phyloP scores from a whole-genome alignment of 2,888 invertebrate species.

The Noctua comes region DNA sequence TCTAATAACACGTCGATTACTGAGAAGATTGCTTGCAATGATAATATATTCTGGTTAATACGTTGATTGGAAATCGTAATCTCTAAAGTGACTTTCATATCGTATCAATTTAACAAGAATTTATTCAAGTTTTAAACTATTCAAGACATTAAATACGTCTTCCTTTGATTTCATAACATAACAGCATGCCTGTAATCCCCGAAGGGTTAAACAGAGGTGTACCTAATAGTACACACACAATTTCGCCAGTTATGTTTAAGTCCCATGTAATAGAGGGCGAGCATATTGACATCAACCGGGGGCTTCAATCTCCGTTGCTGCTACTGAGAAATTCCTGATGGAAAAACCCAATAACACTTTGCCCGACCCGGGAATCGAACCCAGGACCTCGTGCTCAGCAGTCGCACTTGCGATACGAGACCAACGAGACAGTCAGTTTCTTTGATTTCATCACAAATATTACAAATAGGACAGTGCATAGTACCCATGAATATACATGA shows the following conservation, averaged over 20 bases:
- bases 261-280: too few species aligned
- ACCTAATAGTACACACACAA: too few species aligned
- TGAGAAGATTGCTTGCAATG: conserved; percentile 14
- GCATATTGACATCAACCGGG: too few species aligned
- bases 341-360: background rate
- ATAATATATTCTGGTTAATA: conserved; percentile 25
- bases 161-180: background rate
- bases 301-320: too few species aligned
- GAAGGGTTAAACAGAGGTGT: background rate
- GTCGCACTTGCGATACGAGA: background rate
- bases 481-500: too few species aligned
- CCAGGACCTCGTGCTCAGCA: background rate
- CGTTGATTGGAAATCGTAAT: conserved; percentile 10
- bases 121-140: conserved; percentile 5
- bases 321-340: background rate
- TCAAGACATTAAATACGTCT: background rate
- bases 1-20: conserved; percentile 32
- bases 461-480: too few species aligned
- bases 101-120: background rate
- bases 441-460: too few species aligned
- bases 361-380: background rate
- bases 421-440: background rate
- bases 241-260: too few species aligned
- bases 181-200: background rate
- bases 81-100: background rate